Percentiles rank a stretch among this genome's conserved stretches.
Evolutionary conservation across 92 coral and sea anemone species (phyloP).

Genomic region (Galaxea fascicularis): DNA sequence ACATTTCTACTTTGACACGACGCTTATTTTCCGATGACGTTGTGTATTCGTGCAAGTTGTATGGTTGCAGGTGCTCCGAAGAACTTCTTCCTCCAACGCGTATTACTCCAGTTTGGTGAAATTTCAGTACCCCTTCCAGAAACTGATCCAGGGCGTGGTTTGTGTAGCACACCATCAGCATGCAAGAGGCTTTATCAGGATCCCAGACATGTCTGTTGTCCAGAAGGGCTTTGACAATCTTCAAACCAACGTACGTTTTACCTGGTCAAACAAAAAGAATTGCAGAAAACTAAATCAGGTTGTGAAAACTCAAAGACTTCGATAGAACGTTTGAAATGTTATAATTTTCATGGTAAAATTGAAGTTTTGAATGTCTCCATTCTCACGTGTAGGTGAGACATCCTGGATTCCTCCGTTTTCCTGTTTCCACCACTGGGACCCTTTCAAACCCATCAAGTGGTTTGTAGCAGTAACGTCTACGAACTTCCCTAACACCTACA

Average conservation of each 20-base stretch:
- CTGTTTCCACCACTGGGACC: too few relatives aligned
- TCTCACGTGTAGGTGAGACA: too few relatives aligned
- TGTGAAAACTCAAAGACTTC: too few relatives aligned
- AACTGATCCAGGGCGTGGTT: conserved; percentile 96
- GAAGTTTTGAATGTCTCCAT: too few relatives aligned
- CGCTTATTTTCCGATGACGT: conserved; percentile 64
- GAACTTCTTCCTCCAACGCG: conserved; percentile 92
- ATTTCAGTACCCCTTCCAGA: conserved; percentile 85
- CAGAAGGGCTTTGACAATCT: conserved; percentile 84
- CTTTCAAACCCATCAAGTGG: too few relatives aligned
- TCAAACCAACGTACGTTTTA: conserved; percentile 90
- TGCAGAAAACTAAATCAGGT: background rate
- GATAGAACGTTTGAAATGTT: too few relatives aligned
- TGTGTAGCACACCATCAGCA: conserved; percentile 94
- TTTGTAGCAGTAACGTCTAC: background rate
- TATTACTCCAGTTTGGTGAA: conserved; percentile 76
- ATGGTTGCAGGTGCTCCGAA: conserved; percentile 72
- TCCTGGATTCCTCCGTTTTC: too few relatives aligned
- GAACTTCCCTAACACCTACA: background rate
- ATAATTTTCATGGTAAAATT: too few relatives aligned
- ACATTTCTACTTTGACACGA: conserved; percentile 57
- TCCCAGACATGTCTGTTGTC: conserved; percentile 76
- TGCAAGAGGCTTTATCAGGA: conserved; percentile 54
- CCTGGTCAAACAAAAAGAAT: conserved; percentile 34
- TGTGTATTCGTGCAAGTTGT: conserved; percentile 64